A percentile compares a stretch with the other conserved stretches of the same genome.
Evolutionary conservation across 2,888 invertebrate species (phyloP).

Genomic region (Ichneumoninae sp.): DNA sequence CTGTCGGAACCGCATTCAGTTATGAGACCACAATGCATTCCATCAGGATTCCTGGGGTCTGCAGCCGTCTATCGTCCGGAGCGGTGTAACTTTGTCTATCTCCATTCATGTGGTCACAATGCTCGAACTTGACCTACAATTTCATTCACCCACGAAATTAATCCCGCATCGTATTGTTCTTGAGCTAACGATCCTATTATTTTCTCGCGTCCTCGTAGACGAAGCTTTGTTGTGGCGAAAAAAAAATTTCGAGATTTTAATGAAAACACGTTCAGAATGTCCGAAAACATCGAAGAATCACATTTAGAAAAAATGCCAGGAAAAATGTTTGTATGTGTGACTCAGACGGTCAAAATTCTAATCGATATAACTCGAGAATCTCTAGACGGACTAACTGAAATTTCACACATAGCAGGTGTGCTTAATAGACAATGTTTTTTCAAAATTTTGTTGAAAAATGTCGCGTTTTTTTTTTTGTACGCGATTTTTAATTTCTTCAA

Average conservation of each 20-base stretch:
- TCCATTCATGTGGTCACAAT: slow-evolving; percentile 27
- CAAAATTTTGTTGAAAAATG: neutral
- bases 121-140: slow-evolving; percentile 28
- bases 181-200: neutral
- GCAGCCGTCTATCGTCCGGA: slow-evolving; percentile 11
- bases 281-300: no score
- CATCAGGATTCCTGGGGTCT: slow-evolving; percentile 37
- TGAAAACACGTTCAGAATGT: no score
- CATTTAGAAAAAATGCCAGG: neutral
- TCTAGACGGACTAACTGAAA: no score
- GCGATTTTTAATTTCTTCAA: no score
- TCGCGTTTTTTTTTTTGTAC: no score
- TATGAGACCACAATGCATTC: slow-evolving; percentile 55
- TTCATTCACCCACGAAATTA: slow-evolving; percentile 6
- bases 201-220: neutral
- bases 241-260: no score
- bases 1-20: slow-evolving; percentile 49
- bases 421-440: neutral
- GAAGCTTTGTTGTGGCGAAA: no score
- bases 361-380: no score
- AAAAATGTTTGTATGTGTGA: neutral
- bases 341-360: no score
- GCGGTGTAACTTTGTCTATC: slow-evolving; percentile 28
- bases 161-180: neutral
- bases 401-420: no score